Base-by-base conservation (phyloP, 2,113 vertebrate species). In the Crotalus viridis region DNA sequence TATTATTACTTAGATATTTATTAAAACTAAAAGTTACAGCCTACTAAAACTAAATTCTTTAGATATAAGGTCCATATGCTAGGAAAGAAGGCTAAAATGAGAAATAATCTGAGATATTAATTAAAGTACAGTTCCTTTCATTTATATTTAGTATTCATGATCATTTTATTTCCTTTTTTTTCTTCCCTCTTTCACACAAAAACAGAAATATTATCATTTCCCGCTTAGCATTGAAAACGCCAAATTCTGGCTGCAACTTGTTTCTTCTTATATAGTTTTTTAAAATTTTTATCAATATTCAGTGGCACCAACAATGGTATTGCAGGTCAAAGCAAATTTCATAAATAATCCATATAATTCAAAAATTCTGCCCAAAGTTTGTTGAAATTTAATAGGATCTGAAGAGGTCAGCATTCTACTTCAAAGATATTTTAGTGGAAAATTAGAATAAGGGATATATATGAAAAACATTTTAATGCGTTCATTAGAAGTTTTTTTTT, bases 301-400 rank as follows among this genome's bases (percentile, higher is more conserved):
- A 54, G 4, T 5, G 9, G 48, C 56, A 56, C n/a, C 15, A 93
- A 90, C 57, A 26, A 69, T 95, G 88, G 19, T 3, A 69, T 81
- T 87, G 13, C 91, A 56, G 91, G 24, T 13, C 61, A 92, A n/a
- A 39, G 21, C 46, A 94, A 86, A 89, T 94, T 46, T 92, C 90
- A 74, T n/a, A 26, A 10, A 21, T 93, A 94, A 95, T 39, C 46
- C 90, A 91, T 93, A 93, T n/a, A 69, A 86, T 91, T 89, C 86
- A 55, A 69, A 88, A 95, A 88, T 86, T 3, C 46, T 94, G 95
- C 91, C 51, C 86, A 91, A 48, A 90, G 81, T 92, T 12, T 88
- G 51, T 55, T 91, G n/a, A 2, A 7, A 94, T 0, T 92, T 95
- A 89, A 90, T 94, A 92, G 10, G 90, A 21, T 91, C 59, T 43